phyloP scores from a whole-genome alignment of 2,113 vertebrate genomes.

The Amphilophus citrinellus region DNA sequence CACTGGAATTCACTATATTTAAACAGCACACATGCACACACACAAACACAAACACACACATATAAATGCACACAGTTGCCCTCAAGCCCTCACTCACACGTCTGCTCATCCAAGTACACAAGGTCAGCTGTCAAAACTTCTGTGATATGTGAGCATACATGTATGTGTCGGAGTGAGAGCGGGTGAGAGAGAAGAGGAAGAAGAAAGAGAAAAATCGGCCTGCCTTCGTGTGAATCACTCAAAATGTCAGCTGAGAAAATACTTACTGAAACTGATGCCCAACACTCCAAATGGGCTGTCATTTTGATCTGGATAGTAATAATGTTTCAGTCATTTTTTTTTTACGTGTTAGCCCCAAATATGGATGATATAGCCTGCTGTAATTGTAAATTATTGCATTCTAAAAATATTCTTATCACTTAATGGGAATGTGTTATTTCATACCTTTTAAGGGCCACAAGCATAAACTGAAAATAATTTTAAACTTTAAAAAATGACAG shows the following conservation, averaged over 20 bases:
- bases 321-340: not conserved
- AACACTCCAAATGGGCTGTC: not conserved
- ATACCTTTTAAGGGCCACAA: not conserved
- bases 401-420: not conserved
- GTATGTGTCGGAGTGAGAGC: not conserved
- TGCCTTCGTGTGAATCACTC: not conserved
- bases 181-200: not conserved
- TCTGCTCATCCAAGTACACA: constrained; percentile 42
- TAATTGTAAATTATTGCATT: rapidly evolving
- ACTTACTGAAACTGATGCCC: not conserved
- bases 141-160: not conserved
- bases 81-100: constrained; percentile 33
- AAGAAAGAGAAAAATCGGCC: not conserved
- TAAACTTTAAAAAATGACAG: not conserved
- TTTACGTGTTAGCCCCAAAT: not conserved
- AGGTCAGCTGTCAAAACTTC: constrained; percentile 42
- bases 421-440: not conserved
- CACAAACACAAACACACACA: constrained; percentile 30
- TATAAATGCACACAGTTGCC: constrained; percentile 26
- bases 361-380: not conserved
- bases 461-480: not conserved
- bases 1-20: constrained; percentile 77
- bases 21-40: constrained; percentile 46
- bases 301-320: not conserved
- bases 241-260: not conserved